Conservation (phyloP, 2,888 invertebrate genomes). For the Xestia sexstrigata region DNA sequence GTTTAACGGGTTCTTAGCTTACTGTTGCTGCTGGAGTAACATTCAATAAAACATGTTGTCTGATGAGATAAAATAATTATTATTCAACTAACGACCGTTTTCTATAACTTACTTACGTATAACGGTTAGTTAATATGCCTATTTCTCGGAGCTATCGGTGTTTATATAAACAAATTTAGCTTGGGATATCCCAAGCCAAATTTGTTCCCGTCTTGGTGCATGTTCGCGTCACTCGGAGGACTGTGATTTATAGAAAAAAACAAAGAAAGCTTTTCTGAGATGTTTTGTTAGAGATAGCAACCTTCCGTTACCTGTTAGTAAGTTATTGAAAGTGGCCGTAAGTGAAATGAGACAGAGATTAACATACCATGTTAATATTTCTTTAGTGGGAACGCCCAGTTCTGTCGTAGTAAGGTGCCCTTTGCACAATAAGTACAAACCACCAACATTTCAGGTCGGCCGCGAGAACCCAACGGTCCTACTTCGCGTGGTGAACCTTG, state of each 20-base stretch:
- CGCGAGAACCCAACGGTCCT: conserved; percentile 93
- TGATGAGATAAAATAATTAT: neutral
- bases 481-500: conserved; percentile 92
- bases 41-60: neutral
- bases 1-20: neutral
- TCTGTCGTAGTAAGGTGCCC: neutral
- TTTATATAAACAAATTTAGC: too few relatives aligned
- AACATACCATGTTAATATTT: neutral
- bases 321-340: neutral
- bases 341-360: neutral
- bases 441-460: conserved; percentile 89
- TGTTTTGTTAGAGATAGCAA: too few relatives aligned
- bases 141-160: too few relatives aligned
- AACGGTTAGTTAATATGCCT: too few relatives aligned
- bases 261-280: too few relatives aligned
- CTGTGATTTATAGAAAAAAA: too few relatives aligned
- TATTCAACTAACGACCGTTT: too few relatives aligned
- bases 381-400: neutral
- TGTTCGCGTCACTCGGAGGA: too few relatives aligned
- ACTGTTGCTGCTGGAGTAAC: neutral
- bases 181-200: too few relatives aligned
- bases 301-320: too few relatives aligned
- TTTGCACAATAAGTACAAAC: neutral
- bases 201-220: too few relatives aligned
- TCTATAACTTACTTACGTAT: too few relatives aligned